Conservation (phyloP, 2,113 vertebrate genomes). For the Protomyctophum bolini region DNA sequence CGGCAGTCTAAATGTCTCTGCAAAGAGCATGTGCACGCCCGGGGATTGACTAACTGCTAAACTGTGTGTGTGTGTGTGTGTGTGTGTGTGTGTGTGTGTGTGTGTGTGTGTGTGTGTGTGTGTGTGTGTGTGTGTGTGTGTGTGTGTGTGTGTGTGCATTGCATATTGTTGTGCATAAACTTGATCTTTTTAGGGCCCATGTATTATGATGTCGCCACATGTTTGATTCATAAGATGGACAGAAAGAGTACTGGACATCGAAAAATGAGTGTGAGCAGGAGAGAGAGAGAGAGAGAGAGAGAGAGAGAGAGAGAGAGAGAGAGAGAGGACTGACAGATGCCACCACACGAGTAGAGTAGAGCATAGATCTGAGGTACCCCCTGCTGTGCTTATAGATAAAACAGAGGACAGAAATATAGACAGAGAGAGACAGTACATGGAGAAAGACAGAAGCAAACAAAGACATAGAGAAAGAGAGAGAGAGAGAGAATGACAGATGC, state of each 20-base stretch:
- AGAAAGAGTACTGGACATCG: too few species aligned
- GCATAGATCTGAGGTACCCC: neutral
- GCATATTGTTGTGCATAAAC: too few species aligned
- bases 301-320: constrained; percentile 1
- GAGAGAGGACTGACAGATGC: neutral
- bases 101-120: neutral
- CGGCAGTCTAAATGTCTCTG: too few species aligned
- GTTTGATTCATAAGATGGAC: too few species aligned
- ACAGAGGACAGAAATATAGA: neutral
- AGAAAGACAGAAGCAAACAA: neutral
- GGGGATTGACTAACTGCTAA: too few species aligned
- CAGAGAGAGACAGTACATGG: neutral
- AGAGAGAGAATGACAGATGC: constrained; percentile 33
- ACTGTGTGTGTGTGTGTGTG: too few species aligned
- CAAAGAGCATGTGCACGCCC: too few species aligned
- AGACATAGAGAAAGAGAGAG: neutral
- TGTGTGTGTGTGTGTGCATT: neutral
- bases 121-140: constrained; percentile 5
- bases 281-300: neutral
- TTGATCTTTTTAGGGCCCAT: too few species aligned
- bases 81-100: neutral
- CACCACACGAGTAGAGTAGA: neutral
- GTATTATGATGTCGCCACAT: too few species aligned
- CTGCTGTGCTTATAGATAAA: neutral
- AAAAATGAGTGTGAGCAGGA: too few species aligned